Evolutionary conservation across 2,113 vertebrate genomes (phyloP).

Genomic region (Oryzias melastigma): DNA sequence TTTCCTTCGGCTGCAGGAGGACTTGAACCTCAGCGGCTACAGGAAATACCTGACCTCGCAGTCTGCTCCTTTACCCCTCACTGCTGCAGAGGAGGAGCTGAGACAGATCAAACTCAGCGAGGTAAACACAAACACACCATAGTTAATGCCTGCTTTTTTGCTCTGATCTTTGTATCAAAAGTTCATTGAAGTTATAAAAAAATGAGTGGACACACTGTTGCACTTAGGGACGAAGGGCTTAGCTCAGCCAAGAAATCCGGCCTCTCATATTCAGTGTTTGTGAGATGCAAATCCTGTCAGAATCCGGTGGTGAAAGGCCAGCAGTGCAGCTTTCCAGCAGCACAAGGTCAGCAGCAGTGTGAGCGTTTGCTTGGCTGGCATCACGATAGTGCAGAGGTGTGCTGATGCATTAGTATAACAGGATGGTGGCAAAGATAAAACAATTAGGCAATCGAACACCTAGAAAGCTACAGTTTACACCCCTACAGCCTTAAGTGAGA

Average conservation of each 20-base stretch:
- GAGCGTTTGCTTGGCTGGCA: conserved; percentile 51
- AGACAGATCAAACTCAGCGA: conserved; percentile 91
- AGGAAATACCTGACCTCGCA: conserved; percentile 86
- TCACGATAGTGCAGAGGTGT: conserved; percentile 33
- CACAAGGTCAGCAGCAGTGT: conserved; percentile 58
- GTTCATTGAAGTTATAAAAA: not conserved
- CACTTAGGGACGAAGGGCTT: conserved; percentile 11
- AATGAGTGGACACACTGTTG: not conserved
- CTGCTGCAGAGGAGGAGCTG: conserved; percentile 94
- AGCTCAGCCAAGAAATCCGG: conserved; percentile 4
- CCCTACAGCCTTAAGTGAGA: conserved; percentile 4
- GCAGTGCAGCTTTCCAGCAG: conserved; percentile 23
- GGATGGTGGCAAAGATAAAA: conserved; percentile 36
- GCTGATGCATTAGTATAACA: conserved; percentile 55
- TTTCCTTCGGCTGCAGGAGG: conserved; percentile 80
- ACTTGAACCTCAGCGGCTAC: conserved; percentile 89
- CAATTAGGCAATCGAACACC: conserved; percentile 9
- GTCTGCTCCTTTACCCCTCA: conserved; percentile 89
- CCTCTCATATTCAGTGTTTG: conserved; percentile 19
- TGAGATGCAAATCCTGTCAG: conserved; percentile 14
- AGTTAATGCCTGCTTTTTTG: not conserved
- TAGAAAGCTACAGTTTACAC: conserved; percentile 9
- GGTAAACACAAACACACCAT: conserved; percentile 68
- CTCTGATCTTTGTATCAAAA: not conserved
- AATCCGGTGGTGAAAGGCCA: conserved; percentile 27